A percentile compares a stretch with the other conserved stretches of the same genome.
These are phyloP conservation scores for Leucania comma DNA, from an alignment of 2,888 invertebrate species.

Conservation along the genomic window DNA sequence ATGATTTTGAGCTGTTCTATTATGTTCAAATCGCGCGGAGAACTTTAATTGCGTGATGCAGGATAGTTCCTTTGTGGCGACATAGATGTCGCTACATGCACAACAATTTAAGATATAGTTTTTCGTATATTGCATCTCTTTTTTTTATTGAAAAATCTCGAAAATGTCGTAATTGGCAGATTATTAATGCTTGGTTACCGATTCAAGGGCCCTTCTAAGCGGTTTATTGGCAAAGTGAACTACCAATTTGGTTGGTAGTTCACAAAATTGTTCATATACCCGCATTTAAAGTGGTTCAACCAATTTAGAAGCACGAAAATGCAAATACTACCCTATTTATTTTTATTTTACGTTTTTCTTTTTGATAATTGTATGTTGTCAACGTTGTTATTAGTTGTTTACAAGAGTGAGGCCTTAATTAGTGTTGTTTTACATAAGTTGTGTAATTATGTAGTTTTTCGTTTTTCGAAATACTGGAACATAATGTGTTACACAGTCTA, in stretches of 20 bases:
- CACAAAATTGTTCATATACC: slow-evolving; percentile 33
- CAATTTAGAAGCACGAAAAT: slow-evolving; percentile 16
- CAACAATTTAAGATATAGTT: no score
- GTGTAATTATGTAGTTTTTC: neutral
- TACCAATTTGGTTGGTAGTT: slow-evolving; percentile 19
- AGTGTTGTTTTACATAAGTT: neutral
- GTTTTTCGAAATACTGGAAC: neutral
- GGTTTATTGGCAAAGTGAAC: slow-evolving; percentile 23
- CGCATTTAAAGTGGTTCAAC: slow-evolving; percentile 17
- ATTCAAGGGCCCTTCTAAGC: slow-evolving; percentile 29
- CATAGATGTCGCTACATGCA: no score
- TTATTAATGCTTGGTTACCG: slow-evolving; percentile 14
- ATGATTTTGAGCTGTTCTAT: no score
- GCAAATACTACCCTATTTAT: slow-evolving; percentile 8
- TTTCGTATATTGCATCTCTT: no score
- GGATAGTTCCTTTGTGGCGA: no score
- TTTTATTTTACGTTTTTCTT: slow-evolving; percentile 15
- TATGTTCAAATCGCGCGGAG: no score
- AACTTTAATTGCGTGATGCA: no score
- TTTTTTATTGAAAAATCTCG: slow-evolving; percentile 23
- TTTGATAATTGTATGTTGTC: slow-evolving; percentile 13
- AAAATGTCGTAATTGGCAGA: slow-evolving; percentile 28
- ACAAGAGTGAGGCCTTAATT: neutral
- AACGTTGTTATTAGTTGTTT: slow-evolving; percentile 17
- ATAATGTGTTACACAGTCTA: no score